phyloP scores from a whole-genome alignment of 2,113 vertebrate species.

The Pavo muticus region DNA sequence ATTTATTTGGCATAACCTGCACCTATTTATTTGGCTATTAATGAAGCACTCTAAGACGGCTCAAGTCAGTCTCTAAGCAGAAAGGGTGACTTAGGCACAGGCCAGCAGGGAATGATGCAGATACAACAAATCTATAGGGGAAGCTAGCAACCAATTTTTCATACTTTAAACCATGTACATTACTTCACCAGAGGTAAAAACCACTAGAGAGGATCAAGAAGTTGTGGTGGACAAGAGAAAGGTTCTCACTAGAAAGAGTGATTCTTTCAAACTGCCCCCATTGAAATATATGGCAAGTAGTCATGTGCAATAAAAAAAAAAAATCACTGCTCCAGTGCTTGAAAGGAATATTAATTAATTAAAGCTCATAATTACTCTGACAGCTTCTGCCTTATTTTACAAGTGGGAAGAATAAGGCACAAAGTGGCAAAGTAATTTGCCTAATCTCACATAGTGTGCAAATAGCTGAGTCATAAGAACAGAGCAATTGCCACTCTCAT shows the following conservation, averaged over 20 bases:
- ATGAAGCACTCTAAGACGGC: background rate
- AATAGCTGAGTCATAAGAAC: background rate
- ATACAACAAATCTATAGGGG: background rate
- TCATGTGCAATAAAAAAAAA: background rate
- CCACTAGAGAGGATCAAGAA: background rate
- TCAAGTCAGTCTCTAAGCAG: slow-evolving; percentile 28
- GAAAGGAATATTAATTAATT: background rate
- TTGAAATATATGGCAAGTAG: background rate
- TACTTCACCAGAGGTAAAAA: background rate
- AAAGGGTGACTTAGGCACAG: slow-evolving; percentile 43
- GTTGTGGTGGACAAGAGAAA: background rate
- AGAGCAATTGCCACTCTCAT: background rate
- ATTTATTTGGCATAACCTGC: background rate
- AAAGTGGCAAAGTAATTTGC: background rate
- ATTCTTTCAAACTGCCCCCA: background rate
- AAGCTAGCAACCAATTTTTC: background rate
- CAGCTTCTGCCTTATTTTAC: slow-evolving; percentile 37
- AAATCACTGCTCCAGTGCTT: background rate
- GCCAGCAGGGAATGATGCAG: slow-evolving; percentile 18
- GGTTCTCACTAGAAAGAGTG: background rate
- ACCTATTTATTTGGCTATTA: slow-evolving; percentile 10
- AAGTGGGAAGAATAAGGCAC: background rate
- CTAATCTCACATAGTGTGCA: background rate
- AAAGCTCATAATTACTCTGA: background rate
- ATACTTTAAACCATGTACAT: background rate